A percentile compares a stretch with the other conserved stretches of the same genome.
Conservation (phyloP, 92 coral and sea anemone genomes). For the Porites divaricata region DNA sequence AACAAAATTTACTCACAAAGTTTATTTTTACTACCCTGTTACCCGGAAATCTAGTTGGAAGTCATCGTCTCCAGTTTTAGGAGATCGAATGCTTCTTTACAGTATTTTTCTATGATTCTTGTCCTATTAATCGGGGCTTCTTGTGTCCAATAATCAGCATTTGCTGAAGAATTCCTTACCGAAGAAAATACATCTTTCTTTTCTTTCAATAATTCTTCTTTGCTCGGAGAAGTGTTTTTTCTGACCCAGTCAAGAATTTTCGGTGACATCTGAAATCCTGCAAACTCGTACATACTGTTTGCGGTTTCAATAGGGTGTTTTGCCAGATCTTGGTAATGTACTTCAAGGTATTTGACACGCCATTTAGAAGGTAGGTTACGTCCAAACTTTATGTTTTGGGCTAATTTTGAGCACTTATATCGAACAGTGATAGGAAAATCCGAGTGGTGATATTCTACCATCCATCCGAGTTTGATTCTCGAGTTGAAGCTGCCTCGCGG, state of each 20-base stretch:
- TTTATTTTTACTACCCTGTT: background rate
- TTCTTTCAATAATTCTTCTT: background rate
- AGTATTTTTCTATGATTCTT: background rate
- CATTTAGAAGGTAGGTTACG: background rate
- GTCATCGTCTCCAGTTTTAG: background rate
- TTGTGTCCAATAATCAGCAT: background rate
- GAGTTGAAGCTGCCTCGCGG: slow-evolving; percentile 12
- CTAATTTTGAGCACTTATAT: background rate
- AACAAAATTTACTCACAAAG: no score
- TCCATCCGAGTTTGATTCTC: slow-evolving; percentile 4
- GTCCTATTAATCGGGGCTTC: background rate
- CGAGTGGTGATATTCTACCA: background rate
- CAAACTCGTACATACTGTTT: background rate
- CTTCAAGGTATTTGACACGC: slow-evolving; percentile 1
- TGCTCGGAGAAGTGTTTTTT: slow-evolving; percentile 4
- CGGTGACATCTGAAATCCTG: slow-evolving; percentile 14
- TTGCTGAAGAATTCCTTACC: slow-evolving; percentile 11
- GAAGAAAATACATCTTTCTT: background rate
- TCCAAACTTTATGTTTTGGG: slow-evolving; percentile 14
- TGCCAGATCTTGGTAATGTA: slow-evolving; percentile 3
- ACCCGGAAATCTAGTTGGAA: background rate
- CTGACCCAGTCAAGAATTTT: background rate
- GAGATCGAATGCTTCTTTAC: slow-evolving; percentile 1
- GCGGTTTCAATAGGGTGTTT: background rate
- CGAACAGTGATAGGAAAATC: background rate